phyloP scores from a whole-genome alignment of 2,888 invertebrate species.

The Hermaeophaga mercurialis region DNA sequence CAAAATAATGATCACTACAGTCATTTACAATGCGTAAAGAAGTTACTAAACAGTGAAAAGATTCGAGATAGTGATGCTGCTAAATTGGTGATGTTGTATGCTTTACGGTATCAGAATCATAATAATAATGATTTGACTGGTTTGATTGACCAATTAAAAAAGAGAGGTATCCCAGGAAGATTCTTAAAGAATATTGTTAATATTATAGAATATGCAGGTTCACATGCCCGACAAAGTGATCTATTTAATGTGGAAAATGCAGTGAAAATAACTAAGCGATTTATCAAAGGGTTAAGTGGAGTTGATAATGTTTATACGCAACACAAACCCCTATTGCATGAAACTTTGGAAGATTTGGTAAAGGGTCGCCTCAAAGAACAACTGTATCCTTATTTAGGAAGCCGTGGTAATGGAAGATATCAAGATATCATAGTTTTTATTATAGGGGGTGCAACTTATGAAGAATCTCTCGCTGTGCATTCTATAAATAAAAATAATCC shows the following conservation, averaged over 20 bases:
- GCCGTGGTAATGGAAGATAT: slow-evolving; percentile 69
- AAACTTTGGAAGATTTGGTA: slow-evolving; percentile 86
- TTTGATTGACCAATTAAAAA: slow-evolving; percentile 75
- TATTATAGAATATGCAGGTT: slow-evolving; percentile 84
- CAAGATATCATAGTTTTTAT: slow-evolving; percentile 97
- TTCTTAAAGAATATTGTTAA: slow-evolving; percentile 64
- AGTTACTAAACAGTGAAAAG: slow-evolving; percentile 73
- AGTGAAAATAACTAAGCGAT: slow-evolving; percentile 88
- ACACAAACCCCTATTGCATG: slow-evolving; percentile 90
- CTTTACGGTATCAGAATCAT: slow-evolving; percentile 90
- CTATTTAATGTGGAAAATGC: slow-evolving; percentile 82
- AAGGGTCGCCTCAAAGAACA: slow-evolving; percentile 89
- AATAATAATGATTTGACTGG: slow-evolving; percentile 81
- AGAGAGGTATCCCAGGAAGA: slow-evolving; percentile 71
- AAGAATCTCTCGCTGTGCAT: slow-evolving; percentile 88
- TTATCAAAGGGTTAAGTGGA: slow-evolving; percentile 88
- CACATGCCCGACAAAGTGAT: slow-evolving; percentile 80
- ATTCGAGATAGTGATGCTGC: slow-evolving; percentile 80
- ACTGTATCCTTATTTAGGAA: slow-evolving; percentile 81
- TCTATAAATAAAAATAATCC: slow-evolving; percentile 76
- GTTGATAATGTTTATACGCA: slow-evolving; percentile 99
- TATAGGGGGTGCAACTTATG: slow-evolving; percentile 95
- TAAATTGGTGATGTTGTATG: slow-evolving; percentile 90
- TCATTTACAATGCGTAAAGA: slow-evolving; percentile 78
- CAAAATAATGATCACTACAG: slow-evolving; percentile 80